phyloP scores from a whole-genome alignment of 2,113 vertebrate genomes.

The Peucedramus taeniatus region DNA sequence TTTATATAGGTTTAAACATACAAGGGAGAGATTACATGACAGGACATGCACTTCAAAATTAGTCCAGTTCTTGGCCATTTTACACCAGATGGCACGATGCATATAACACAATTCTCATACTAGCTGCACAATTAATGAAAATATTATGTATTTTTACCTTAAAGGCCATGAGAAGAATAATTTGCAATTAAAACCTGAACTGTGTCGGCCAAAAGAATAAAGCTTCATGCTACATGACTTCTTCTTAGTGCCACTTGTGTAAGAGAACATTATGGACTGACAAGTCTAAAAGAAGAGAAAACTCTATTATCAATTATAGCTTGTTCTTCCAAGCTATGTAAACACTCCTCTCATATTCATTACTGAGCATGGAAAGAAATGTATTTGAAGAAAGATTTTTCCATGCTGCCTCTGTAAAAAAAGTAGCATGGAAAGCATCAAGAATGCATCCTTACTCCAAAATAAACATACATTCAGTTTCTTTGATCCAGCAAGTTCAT shows the following conservation, averaged over 20 bases:
- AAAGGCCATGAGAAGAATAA: background rate
- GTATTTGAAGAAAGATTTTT: background rate
- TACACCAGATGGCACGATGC: fast-evolving
- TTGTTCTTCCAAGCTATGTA: background rate
- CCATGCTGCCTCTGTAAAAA: background rate
- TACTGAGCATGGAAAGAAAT: background rate
- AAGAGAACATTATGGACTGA: background rate
- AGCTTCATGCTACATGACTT: background rate
- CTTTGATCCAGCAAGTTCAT: background rate
- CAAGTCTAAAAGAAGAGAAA: background rate
- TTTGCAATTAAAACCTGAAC: background rate
- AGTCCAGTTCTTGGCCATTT: background rate
- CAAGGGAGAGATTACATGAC: background rate
- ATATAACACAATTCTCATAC: background rate
- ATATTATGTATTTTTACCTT: background rate
- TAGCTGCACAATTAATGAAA: background rate
- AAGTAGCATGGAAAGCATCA: background rate
- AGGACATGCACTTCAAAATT: background rate
- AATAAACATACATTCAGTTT: background rate
- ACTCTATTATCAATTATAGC: background rate
- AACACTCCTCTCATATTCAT: background rate
- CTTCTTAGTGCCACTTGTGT: background rate
- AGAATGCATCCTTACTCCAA: background rate
- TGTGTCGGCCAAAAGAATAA: background rate
- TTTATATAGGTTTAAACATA: background rate